Evolutionary conservation across 2,797 vertebrate genomes (phyloP), one percentile per base, ranked within the genome.

Genomic region (Hemitrygon akajei): DNA sequence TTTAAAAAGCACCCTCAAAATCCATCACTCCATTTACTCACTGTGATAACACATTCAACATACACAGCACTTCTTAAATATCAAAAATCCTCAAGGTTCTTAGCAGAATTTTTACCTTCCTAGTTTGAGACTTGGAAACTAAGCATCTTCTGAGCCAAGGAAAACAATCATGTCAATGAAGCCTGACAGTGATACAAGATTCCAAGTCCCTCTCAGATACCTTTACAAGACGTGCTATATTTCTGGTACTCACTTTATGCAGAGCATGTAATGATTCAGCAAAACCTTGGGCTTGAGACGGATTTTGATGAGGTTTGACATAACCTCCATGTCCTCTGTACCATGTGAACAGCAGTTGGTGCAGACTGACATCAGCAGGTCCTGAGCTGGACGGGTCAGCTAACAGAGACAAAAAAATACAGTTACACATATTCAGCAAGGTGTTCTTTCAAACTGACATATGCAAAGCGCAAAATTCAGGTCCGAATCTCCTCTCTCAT

Each of bases 301-400:
- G 95, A 99, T 99, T 96, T 99, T 99, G 95, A 99, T 98, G 94
- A 99, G 97, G 96, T 98, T 99, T 77, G 99, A 99, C 94, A 99
- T 97, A 93, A 99, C 98, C 77, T 99, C 99, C 98, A 98, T 98
- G 96, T 99, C 99, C 40, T 99, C 99, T 0, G 98, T 95, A 20
- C 97, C 97, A 0, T 99, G 99, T 0, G 98, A 98, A 96, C 96
- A 98, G 94, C 98, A 98, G 97, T 99, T 99, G 98, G 98, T 98
- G 80, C 99, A 99, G 93, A 99, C 95, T 0, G 99, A 99, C 98
- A 99, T 99, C 93, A 99, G 97, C 94, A 99, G 96, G 96, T 99
- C 99, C 96, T 99, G 99, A 25, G 99, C 99, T 0, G 99, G 98
- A 22, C 99, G 97, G 2, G 98, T 99, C 95, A 99, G 91, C 99